phyloP scores from a whole-genome alignment of 2,797 vertebrate species.

The Iguana delicatissima region DNA sequence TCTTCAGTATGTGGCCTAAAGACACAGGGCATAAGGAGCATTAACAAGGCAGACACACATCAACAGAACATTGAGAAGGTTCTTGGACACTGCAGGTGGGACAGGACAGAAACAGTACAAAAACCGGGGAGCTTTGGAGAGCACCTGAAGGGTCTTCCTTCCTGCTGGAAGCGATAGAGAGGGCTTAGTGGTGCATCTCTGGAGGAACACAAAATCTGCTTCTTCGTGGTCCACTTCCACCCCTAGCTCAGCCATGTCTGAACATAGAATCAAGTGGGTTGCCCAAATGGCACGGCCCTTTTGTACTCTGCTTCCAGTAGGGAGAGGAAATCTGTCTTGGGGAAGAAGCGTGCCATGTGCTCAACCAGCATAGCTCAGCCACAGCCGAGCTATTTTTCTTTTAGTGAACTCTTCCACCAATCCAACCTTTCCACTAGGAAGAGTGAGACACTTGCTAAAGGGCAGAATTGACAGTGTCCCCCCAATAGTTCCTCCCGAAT shows the following conservation, averaged over 20 bases:
- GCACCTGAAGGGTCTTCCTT: not conserved
- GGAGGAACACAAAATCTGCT: not conserved
- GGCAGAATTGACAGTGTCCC: too few species aligned
- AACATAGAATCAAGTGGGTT: not conserved
- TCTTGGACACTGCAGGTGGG: not conserved
- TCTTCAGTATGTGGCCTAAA: slow-evolving; percentile 79
- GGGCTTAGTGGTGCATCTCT: not conserved
- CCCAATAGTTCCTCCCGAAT: too few species aligned
- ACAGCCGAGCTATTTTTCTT: too few species aligned
- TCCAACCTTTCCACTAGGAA: too few species aligned
- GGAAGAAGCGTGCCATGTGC: not conserved
- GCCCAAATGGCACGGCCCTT: too few species aligned
- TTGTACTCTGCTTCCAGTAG: too few species aligned
- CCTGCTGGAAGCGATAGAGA: too few species aligned
- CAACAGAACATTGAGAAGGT: not conserved
- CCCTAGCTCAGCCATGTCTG: not conserved
- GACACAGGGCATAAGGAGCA: slow-evolving; percentile 62
- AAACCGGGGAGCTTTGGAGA: not conserved
- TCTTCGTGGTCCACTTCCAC: not conserved
- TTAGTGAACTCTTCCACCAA: too few species aligned
- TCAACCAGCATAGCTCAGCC: not conserved
- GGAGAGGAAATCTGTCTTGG: not conserved
- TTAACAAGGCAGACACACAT: not conserved
- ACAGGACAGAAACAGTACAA: accelerated
- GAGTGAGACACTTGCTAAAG: too few species aligned